These are phyloP conservation scores for Theristicus caerulescens DNA, from an alignment of 2,113 vertebrate genomes.

Conservation along the genomic window DNA sequence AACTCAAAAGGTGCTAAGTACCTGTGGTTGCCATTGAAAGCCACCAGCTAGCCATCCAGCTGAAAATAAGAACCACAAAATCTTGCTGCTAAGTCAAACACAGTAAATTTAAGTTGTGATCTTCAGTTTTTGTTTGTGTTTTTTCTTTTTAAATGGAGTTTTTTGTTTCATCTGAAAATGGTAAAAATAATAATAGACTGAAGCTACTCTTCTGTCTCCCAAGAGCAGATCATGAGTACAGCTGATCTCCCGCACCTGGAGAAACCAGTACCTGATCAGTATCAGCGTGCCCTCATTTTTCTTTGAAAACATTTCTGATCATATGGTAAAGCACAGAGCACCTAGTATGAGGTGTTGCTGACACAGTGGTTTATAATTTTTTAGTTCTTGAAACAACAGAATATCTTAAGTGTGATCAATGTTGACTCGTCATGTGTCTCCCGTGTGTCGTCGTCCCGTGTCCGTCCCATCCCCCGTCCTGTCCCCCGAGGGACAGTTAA, in stretches of 20 bases:
- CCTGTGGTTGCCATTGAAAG: not conserved
- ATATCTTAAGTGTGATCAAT: not conserved
- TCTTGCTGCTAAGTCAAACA: not conserved
- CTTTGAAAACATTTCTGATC: not conserved
- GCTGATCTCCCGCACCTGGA: not conserved
- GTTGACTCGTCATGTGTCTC: not conserved
- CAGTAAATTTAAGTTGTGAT: not conserved
- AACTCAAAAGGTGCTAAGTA: not conserved
- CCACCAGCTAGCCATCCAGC: not conserved
- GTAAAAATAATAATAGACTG: not conserved
- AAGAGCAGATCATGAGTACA: not conserved
- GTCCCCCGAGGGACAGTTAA: fast-evolving
- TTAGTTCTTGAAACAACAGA: not conserved
- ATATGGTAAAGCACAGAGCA: not conserved
- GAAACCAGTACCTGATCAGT: not conserved
- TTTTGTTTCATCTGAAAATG: not conserved
- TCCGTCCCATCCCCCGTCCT: too few species aligned
- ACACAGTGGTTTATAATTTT: not conserved
- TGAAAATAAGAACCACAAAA: not conserved
- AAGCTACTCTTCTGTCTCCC: not conserved
- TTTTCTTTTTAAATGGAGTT: not conserved
- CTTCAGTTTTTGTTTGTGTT: not conserved
- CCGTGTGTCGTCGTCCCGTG: too few species aligned
- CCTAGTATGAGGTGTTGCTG: not conserved
- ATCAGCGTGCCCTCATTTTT: not conserved